phyloP scores from a whole-genome alignment of 2,888 invertebrate genomes.

The Myathropa florea region DNA sequence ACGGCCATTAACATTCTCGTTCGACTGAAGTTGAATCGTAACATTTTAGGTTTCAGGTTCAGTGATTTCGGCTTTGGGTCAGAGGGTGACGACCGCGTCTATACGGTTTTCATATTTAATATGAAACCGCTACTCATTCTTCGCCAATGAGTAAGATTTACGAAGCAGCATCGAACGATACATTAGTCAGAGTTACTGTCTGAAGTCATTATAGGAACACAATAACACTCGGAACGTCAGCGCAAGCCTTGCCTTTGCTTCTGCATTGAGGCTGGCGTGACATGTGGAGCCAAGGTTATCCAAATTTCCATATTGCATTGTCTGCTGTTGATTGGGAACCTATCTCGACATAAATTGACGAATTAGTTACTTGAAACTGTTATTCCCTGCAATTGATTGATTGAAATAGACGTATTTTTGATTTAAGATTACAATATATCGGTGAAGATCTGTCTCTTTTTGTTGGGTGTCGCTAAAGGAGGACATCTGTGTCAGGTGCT shows the following conservation, averaged over 20 bases:
- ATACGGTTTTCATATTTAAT: not conserved
- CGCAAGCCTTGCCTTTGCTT: not conserved
- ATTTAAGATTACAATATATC: not conserved
- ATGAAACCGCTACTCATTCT: conserved; percentile 34
- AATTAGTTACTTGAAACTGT: not conserved
- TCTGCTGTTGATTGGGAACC: not conserved
- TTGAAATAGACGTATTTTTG: not conserved
- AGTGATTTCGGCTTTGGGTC: conserved; percentile 14
- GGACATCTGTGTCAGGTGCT: too few relatives aligned
- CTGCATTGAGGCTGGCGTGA: not conserved
- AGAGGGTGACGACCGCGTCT: conserved; percentile 25
- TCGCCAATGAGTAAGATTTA: not conserved
- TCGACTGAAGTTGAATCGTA: not conserved
- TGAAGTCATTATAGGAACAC: conserved; percentile 18
- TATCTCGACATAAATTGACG: not conserved
- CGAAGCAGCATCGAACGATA: conserved; percentile 1
- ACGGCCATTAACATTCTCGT: not conserved
- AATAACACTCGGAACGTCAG: not conserved
- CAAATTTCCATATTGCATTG: not conserved
- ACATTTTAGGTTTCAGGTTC: conserved; percentile 1
- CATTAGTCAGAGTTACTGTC: conserved; percentile 18
- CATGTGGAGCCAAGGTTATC: not conserved
- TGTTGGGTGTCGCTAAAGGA: not conserved
- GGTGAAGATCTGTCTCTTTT: not conserved
- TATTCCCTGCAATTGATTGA: not conserved